Percentiles rank a stretch among this genome's conserved stretches.
Evolutionary conservation across 1,140 invertebrate genomes (phyloP).

Genomic region (Hypothenemus hampei): DNA sequence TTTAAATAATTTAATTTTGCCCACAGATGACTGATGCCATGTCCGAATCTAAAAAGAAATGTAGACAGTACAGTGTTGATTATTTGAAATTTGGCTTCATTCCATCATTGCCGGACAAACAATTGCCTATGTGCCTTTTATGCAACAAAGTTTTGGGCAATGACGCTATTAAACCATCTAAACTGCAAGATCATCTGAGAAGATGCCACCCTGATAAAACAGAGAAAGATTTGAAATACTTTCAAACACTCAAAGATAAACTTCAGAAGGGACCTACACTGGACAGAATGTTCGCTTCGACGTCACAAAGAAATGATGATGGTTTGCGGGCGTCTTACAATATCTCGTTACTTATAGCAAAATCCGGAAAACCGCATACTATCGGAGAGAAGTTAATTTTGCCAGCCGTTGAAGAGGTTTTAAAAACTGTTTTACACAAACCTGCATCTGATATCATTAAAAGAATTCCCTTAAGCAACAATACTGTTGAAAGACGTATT

Average conservation of each 20-base stretch:
- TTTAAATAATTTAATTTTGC: background rate
- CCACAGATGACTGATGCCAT: constrained; percentile 14
- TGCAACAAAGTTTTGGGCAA: constrained; percentile 38
- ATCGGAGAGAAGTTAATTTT: constrained; percentile 44
- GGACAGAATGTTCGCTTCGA: constrained; percentile 31
- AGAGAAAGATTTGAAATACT: constrained; percentile 39
- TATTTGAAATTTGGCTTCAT: constrained; percentile 34
- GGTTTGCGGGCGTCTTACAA: constrained; percentile 43
- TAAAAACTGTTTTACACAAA: constrained; percentile 28
- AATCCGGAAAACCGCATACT: constrained; percentile 38
- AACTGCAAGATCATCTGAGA: constrained; percentile 41
- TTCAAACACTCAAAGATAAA: constrained; percentile 39
- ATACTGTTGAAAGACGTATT: constrained; percentile 43
- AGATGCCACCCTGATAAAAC: constrained; percentile 42
- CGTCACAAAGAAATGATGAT: constrained; percentile 38
- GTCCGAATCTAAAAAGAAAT: constrained; percentile 32
- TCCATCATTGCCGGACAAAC: constrained; percentile 28
- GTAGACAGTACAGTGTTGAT: constrained; percentile 36
- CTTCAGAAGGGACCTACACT: constrained; percentile 23
- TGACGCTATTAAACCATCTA: constrained; percentile 43
- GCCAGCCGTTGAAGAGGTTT: constrained; percentile 34
- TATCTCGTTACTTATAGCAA: constrained; percentile 1
- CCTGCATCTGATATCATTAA: constrained; percentile 38
- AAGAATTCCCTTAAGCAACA: constrained; percentile 45
- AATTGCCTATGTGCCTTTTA: constrained; percentile 34